A percentile compares a stretch with the other conserved stretches of the same genome.
These are phyloP conservation scores for Neodon shergylaensis DNA, from an alignment of 2,113 vertebrate genomes.

Conservation along the genomic window DNA sequence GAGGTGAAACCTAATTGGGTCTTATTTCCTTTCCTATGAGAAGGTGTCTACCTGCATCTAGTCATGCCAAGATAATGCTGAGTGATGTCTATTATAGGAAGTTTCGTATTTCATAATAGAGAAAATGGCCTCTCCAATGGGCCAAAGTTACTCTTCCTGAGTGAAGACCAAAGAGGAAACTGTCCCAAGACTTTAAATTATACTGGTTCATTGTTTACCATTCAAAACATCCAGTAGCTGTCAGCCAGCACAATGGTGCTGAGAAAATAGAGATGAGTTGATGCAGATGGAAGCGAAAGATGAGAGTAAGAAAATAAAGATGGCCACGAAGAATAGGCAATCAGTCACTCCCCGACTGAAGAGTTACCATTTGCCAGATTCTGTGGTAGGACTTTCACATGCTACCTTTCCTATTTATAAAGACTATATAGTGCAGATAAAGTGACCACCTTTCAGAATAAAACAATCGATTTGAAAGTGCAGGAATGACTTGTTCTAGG, in stretches of 20 bases:
- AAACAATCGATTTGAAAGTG: not conserved
- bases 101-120: conserved; percentile 34
- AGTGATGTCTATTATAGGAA: conserved; percentile 7
- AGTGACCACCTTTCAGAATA: not conserved
- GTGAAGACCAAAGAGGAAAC: not conserved
- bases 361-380: not conserved
- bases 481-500: too few relatives aligned
- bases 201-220: not conserved
- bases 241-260: not conserved
- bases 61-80: conserved; percentile 30
- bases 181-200: not conserved
- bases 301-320: not conserved
- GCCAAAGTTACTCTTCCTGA: not conserved
- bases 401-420: not conserved
- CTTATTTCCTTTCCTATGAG: conserved; percentile 19
- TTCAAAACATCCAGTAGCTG: not conserved
- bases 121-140: not conserved
- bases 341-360: not conserved
- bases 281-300: not conserved
- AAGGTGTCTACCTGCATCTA: not conserved
- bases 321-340: not conserved
- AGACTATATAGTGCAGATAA: not conserved
- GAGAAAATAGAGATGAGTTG: not conserved
- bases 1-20: conserved; percentile 48
- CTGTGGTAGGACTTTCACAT: not conserved